Conservation (phyloP, 2,113 vertebrate species). For the Ploceus nigricollis region DNA sequence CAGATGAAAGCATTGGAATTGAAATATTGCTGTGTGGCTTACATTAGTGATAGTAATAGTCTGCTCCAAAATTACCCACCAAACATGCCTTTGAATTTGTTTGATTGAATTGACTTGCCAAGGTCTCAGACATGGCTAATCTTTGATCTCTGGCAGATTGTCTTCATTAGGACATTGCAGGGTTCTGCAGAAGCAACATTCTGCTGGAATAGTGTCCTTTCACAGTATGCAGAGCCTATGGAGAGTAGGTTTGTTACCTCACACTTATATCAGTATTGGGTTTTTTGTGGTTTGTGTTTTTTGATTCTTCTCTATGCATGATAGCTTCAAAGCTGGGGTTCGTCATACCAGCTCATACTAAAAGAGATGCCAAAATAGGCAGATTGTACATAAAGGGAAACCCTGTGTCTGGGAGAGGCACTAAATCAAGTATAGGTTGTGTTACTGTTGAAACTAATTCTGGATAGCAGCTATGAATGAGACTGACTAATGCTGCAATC, state of each 20-base stretch:
- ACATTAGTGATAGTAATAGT: slow-evolving; percentile 38
- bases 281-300: neutral
- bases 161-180: slow-evolving; percentile 14
- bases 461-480: neutral
- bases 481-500: neutral
- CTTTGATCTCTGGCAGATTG: slow-evolving; percentile 28
- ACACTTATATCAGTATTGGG: neutral
- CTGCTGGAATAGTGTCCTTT: neutral
- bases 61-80: slow-evolving; percentile 48
- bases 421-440: neutral
- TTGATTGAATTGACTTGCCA: neutral
- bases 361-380: neutral
- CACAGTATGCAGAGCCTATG: neutral
- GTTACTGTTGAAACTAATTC: neutral
- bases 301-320: neutral
- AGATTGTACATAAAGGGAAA: neutral
- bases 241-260: neutral
- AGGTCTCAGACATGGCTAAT: slow-evolving; percentile 31
- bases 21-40: slow-evolving; percentile 50
- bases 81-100: slow-evolving; percentile 43
- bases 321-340: neutral
- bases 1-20: slow-evolving; percentile 43
- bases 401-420: neutral
- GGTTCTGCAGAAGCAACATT: neutral
- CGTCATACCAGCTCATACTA: neutral